phyloP scores from a whole-genome alignment of 2,888 invertebrate species.

The Calameuta pallipes region DNA sequence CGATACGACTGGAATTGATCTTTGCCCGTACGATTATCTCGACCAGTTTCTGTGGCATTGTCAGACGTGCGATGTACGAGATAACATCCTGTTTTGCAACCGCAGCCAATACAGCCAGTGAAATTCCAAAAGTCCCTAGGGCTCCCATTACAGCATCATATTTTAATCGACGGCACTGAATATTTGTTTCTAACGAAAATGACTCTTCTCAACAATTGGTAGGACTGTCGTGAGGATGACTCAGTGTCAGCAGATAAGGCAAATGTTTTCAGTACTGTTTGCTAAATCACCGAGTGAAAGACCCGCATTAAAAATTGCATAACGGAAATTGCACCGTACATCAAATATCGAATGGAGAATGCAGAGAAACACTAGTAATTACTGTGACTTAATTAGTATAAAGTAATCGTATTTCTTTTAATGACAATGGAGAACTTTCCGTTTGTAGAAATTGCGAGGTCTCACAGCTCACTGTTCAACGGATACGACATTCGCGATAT shows the following conservation, averaged over 20 bases:
- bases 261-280: not conserved
- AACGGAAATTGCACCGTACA: not conserved
- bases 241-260: not conserved
- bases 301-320: not conserved
- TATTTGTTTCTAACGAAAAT: not conserved
- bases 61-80: not conserved
- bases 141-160: not conserved
- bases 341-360: not conserved
- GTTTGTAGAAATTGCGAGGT: not conserved
- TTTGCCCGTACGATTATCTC: constrained; percentile 2
- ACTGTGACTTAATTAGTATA: not conserved
- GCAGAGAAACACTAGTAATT: not conserved
- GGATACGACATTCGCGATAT: not conserved
- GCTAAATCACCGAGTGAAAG: not conserved
- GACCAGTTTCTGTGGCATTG: not conserved
- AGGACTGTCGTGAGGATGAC: not conserved
- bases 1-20: not conserved
- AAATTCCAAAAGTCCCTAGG: no score
- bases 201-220: not conserved
- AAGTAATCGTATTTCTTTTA: not conserved
- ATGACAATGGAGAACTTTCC: not conserved
- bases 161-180: not conserved
- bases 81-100: not conserved
- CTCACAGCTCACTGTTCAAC: not conserved
- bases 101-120: not conserved